Base-by-base conservation (phyloP, 2,113 vertebrate genomes). In the Opisthocomus hoazin region DNA sequence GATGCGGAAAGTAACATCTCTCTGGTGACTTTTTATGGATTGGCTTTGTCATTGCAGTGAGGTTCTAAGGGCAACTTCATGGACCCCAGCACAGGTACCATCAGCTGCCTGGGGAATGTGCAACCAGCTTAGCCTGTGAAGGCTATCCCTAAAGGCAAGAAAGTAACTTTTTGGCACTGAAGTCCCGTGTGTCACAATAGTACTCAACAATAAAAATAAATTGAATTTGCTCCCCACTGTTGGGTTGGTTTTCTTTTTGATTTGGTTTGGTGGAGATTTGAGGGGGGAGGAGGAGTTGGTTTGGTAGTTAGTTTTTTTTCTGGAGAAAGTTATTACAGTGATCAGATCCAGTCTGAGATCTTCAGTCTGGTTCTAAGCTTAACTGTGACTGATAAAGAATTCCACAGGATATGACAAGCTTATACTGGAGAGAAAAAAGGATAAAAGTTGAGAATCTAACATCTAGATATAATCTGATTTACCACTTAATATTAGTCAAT, bases 281-380 rank as follows among this genome's bases (percentile, higher is more conserved):
- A 19, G 16, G 39, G 4, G 1, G 11, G 12, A 11, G 10, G 23
- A 3, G 22, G 5, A 10, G 57, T 20, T 9, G 4, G 17, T 24
- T 36, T 6, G 5, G 32, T 6, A 4, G 19, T 23, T 30, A 6
- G 4, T 0, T 4, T 41, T 69, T 61, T 50, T 71, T 13, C 36
- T 78, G 37, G 21, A 60, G 3, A 34, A 78, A 45, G 18, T 15
- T 79, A 43, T 58, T 58, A 27, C 26, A 50, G 39, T 63, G 29
- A 48, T 32, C 9, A 46, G 19, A 73, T 37, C 12, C 37, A 53
- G 21, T n/a, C 46, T 51, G 76, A 91, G n/a, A 64, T 70, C 6
- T 71, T 39, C 65, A 48, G 21, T 32, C 45, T 60, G 5, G 6
- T 39, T 68, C 30, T 54, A 36, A 41, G 18, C 11, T 65, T 56